These are phyloP conservation scores for Arnoldichthys spilopterus DNA, from an alignment of 2,797 vertebrate species.

Conservation along the genomic window DNA sequence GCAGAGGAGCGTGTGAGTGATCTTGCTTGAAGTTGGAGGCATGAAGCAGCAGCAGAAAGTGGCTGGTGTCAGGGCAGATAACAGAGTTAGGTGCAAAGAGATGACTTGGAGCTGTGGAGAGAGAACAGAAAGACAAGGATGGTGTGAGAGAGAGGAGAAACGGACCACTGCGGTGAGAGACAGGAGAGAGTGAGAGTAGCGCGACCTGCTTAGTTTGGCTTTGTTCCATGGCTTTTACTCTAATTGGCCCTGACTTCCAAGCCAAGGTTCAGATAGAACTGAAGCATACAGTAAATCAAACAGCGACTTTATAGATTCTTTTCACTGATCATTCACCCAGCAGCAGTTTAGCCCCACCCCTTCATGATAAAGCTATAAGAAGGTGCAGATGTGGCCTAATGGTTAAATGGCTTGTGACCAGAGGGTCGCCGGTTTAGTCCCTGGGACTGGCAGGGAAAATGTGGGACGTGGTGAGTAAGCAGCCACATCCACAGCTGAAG, in stretches of 20 bases:
- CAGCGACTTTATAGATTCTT: not conserved
- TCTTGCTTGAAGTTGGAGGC: not conserved
- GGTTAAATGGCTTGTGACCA: no score
- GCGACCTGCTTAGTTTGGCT: conserved; percentile 47
- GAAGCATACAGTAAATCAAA: conserved; percentile 17
- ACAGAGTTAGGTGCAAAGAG: not conserved
- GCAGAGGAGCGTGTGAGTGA: not conserved
- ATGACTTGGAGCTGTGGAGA: not conserved
- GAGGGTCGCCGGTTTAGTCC: no score
- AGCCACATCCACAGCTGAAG: no score
- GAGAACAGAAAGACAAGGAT: not conserved
- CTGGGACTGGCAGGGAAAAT: no score
- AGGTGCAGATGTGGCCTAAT: no score
- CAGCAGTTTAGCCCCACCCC: no score
- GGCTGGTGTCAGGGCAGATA: not conserved
- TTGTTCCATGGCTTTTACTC: conserved; percentile 39
- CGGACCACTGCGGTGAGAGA: not conserved
- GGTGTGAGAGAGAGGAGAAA: not conserved
- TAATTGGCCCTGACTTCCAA: conserved; percentile 34
- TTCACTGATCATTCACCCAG: no score
- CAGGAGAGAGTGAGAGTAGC: not conserved
- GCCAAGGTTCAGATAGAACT: conserved; percentile 13
- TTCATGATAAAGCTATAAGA: not conserved
- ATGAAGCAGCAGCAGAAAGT: not conserved
- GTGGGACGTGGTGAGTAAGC: no score